Evolutionary conservation across 2,113 vertebrate species (phyloP).

Genomic region (Oriolus oriolus): DNA sequence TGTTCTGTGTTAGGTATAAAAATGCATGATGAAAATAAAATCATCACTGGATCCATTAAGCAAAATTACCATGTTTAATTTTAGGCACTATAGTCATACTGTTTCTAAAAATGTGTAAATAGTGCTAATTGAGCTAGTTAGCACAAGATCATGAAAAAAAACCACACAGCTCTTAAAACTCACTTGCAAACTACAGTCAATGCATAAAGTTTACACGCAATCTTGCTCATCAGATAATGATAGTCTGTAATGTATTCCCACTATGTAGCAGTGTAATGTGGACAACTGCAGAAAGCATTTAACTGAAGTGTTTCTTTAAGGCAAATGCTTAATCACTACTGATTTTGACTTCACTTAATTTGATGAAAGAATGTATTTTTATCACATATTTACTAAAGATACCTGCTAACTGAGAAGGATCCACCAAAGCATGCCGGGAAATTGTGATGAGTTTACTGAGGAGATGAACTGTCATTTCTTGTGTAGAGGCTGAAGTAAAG

Average conservation of each 20-base stretch:
- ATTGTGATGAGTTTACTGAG: slow-evolving; percentile 94
- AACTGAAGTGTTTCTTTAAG: not conserved
- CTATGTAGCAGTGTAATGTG: not conserved
- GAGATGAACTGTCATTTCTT: slow-evolving; percentile 97
- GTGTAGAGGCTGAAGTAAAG: slow-evolving; percentile 94
- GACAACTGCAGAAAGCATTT: not conserved
- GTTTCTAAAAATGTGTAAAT: not conserved
- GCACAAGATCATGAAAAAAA: not conserved
- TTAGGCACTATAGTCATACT: not conserved
- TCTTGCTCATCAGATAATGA: not conserved
- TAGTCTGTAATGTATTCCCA: not conserved
- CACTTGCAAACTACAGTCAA: not conserved
- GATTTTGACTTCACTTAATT: not conserved
- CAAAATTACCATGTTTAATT: not conserved
- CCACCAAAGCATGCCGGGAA: slow-evolving; percentile 87
- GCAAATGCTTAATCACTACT: not conserved
- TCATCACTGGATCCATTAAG: not conserved
- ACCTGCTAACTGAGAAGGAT: slow-evolving; percentile 93
- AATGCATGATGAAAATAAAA: not conserved
- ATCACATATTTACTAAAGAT: not conserved
- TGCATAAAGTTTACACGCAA: not conserved
- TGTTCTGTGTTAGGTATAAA: not conserved
- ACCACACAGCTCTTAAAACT: not conserved
- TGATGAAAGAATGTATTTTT: not conserved
- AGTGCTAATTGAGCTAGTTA: not conserved